Evolutionary conservation across 1,140 invertebrate species (phyloP).

Genomic region (Littorina saxatilis): DNA sequence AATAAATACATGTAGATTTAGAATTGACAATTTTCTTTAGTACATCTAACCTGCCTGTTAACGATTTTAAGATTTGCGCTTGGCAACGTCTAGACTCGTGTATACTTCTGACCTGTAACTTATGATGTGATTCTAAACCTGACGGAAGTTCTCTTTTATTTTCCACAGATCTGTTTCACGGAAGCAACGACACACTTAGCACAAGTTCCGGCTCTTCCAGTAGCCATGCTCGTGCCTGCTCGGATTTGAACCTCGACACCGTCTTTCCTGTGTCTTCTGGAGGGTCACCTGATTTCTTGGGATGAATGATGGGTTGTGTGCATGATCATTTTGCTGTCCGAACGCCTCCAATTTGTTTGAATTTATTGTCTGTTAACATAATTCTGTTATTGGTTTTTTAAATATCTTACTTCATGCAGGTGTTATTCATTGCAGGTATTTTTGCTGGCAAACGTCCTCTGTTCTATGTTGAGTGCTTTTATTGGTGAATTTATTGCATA

Average conservation of each 20-base stretch:
- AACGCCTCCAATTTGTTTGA: neutral
- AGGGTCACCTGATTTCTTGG: conserved; percentile 44
- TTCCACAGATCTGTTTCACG: conserved; percentile 63
- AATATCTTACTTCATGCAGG: neutral
- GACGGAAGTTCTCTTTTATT: no score
- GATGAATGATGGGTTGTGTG: conserved; percentile 1
- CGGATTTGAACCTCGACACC: conserved; percentile 49
- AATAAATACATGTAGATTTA: no score
- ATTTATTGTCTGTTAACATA: neutral
- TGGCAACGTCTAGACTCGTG: no score
- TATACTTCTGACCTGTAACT: no score
- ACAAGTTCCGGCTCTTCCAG: conserved; percentile 67
- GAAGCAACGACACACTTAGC: conserved; percentile 68
- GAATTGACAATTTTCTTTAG: no score
- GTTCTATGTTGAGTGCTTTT: neutral
- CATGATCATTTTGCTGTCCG: neutral
- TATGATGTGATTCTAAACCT: no score
- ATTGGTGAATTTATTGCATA: neutral
- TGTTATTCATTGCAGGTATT: neutral
- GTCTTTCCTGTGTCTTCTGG: conserved; percentile 43
- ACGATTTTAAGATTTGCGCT: no score
- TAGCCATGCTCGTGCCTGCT: conserved; percentile 40
- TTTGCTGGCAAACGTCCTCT: neutral
- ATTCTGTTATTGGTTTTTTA: neutral
- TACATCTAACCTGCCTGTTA: no score